Conservation (phyloP, 1,140 invertebrate genomes). For the Cherax quadricarinatus region DNA sequence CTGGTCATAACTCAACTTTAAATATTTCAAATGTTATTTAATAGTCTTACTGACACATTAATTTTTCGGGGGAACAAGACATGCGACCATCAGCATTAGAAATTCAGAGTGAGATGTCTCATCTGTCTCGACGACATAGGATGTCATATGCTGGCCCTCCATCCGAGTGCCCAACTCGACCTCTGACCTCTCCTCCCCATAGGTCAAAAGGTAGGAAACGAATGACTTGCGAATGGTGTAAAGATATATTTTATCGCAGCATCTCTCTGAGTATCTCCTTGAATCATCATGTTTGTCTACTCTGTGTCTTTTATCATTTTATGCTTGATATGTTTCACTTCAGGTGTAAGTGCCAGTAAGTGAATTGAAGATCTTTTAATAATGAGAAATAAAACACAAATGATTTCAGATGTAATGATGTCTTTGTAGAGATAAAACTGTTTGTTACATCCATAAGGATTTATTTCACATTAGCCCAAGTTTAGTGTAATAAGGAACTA, state of each 20-base stretch:
- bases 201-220: constrained; percentile 53
- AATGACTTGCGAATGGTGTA: background rate
- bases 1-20: too few species aligned
- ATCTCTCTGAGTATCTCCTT: background rate
- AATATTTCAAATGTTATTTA: too few species aligned
- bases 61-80: constrained; percentile 54
- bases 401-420: background rate
- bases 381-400: background rate
- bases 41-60: background rate
- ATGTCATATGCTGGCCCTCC: constrained; percentile 57
- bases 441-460: background rate
- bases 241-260: background rate
- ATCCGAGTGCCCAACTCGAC: constrained; percentile 29
- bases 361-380: background rate
- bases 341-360: background rate
- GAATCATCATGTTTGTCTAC: background rate
- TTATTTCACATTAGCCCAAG: too few species aligned
- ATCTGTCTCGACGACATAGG: constrained; percentile 36
- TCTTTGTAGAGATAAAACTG: background rate
- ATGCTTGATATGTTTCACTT: background rate
- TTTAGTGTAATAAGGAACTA: too few species aligned
- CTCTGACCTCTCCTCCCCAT: constrained; percentile 55
- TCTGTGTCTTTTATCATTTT: background rate
- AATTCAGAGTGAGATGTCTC: constrained; percentile 71
- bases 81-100: constrained; percentile 67